Base-by-base conservation (phyloP, 2,888 invertebrate genomes). In the Agrilus cyanescens region DNA sequence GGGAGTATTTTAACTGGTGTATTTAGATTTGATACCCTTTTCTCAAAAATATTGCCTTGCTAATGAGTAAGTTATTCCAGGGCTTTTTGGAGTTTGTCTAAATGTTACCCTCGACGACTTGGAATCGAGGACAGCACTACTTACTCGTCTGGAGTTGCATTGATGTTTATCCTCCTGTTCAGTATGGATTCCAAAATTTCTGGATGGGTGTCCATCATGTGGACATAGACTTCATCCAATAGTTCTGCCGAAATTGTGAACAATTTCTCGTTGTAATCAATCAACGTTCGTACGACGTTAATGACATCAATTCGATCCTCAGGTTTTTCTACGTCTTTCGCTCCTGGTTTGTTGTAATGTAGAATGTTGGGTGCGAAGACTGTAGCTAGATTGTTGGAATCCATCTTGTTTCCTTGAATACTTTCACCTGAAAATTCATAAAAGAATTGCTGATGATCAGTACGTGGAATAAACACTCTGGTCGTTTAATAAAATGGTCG, bases 301-400 rank as follows among this genome's bases (percentile, higher is more conserved):
- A 94, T 95, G 44, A 91, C 85, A 62, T 93, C 91, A 35, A 82
- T 75, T 29, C 89, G 73, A 65, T 89, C 89, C 56, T 84, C 81
- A 20, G 85, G 79, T 54, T 83, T 74, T 55, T 85, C 83, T 32
- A 50, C 37, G 29, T 66, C 66, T 48, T 65, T 65, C 4, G 49
- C 56, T 35, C 63, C 55, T 4, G 82, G 75, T 54, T 80, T 81
- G 51, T 82, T 76, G 57, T 78, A 80, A 58, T 91, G 89, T 41
- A 95, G 74, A 56, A 95, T 85, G 58, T 93, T 95, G 0, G 95
- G 95, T 2, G 94, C 94, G 65, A 95, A 90, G 32, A 95, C 78
- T 1, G 91, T 94, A 0, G 95, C 94, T 48, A 95, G 69, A 65
- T 94, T 95, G 40, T 80, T 83, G 35, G 86, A 81, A 65, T 93